These are phyloP conservation scores for Cynaeus angustus DNA, from an alignment of 2,888 invertebrate genomes.

Conservation along the genomic window DNA sequence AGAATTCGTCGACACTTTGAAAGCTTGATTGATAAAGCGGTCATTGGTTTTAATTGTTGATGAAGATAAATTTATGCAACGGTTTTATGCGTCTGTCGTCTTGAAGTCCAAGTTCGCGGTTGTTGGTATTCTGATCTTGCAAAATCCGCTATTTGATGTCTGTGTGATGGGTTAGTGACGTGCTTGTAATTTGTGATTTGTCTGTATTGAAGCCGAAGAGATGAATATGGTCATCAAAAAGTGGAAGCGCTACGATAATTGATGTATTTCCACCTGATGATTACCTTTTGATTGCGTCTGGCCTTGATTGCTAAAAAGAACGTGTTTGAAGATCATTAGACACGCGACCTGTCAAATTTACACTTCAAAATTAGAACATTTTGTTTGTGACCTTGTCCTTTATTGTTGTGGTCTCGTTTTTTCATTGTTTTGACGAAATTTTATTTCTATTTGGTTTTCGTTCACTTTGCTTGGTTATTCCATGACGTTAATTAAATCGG, in stretches of 20 bases:
- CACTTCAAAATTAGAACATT: not conserved
- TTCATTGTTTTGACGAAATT: too few relatives aligned
- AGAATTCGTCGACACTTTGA: not conserved
- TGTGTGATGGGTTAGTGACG: constrained; percentile 5
- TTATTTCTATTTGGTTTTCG: too few relatives aligned
- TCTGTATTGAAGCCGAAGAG: constrained; percentile 19
- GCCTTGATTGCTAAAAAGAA: not conserved
- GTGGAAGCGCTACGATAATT: not conserved
- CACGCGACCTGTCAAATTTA: constrained; percentile 1
- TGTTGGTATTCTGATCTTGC: constrained; percentile 51
- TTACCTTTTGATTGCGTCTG: constrained; percentile 2
- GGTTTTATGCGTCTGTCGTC: not conserved
- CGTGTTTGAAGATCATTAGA: not conserved
- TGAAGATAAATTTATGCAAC: constrained; percentile 13
- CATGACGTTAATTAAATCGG: not conserved
- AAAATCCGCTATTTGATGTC: constrained; percentile 49
- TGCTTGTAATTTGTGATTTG: constrained; percentile 38
- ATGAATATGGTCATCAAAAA: constrained; percentile 9
- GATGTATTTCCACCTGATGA: constrained; percentile 6
- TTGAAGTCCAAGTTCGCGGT: constrained; percentile 5
- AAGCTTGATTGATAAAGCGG: constrained; percentile 25
- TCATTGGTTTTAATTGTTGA: constrained; percentile 11
- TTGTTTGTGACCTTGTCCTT: not conserved
- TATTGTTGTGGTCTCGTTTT: not conserved
- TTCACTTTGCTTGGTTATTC: not conserved